These are phyloP conservation scores for Aphidius ervi DNA, from an alignment of 1,140 invertebrate species.

Conservation along the genomic window DNA sequence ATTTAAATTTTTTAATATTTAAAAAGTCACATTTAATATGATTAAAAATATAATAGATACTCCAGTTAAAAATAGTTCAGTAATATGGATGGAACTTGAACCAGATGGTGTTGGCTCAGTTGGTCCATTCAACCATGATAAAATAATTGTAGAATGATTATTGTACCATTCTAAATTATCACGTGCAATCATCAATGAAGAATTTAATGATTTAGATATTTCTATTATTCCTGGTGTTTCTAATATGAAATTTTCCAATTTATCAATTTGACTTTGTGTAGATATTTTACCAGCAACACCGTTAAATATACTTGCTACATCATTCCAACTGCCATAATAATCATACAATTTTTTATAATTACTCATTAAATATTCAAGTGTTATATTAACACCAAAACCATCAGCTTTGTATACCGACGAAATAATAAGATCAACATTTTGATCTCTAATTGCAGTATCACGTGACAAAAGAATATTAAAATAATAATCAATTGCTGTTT, in stretches of 20 bases:
- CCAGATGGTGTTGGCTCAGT: no score
- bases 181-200: constrained; percentile 19
- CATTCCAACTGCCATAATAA: constrained; percentile 34
- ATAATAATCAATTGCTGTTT: constrained; percentile 43
- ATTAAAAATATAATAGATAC: no score
- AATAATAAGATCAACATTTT: constrained; percentile 51
- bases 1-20: no score
- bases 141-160: constrained; percentile 15
- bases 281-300: constrained; percentile 31
- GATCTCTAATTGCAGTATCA: constrained; percentile 51
- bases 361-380: constrained; percentile 52
- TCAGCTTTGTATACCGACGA: constrained; percentile 47
- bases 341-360: constrained; percentile 47
- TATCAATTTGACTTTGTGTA: constrained; percentile 24
- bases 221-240: neutral
- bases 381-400: constrained; percentile 50
- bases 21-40: no score
- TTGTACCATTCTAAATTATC: constrained; percentile 25
- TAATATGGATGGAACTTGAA: no score
- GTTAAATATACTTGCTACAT: constrained; percentile 26
- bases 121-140: constrained; percentile 1
- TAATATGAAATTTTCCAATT: constrained; percentile 27
- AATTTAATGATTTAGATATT: constrained; percentile 10
- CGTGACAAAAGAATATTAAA: constrained; percentile 49
- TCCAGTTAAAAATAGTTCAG: no score